Evolutionary conservation across 2,113 vertebrate species (phyloP), one percentile per base, ranked within the genome.

Genomic region (Sebastes fasciatus): DNA sequence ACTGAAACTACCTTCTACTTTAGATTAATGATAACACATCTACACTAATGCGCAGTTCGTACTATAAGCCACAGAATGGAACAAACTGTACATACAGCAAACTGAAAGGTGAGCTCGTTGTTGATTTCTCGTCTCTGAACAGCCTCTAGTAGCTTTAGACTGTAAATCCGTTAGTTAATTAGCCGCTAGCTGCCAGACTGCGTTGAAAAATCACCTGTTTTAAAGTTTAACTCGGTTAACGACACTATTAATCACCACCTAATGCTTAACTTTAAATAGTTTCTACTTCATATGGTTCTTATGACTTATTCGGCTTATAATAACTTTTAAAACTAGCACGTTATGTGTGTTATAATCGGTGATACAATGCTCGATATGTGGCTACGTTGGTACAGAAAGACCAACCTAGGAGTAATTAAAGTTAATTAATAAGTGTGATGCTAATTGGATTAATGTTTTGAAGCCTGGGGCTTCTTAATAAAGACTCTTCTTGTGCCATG

Each of bases 71-170:
- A 0, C 73, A 74, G 5, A 84, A 93, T 91, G 94, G 73, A 51
- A 61, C 86, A 7, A 84, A 83, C 46, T 86, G 66, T 11, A 13
- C 83, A 0, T 88, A 88, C 0, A 80, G 71, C 0, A 89, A 93
- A 63, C 19, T 93, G 52, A 92, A 93, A 88, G 93, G 94, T 95
- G 76, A 88, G 89, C 83, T 42, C 16, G 0, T 48, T 4, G 1
- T 68, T 52, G 0, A 17, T 17, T 10, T 69, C 0, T 40, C 5
- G 5, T 0, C 45, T 54, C 4, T 23, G 34, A 58, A 72, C 17
- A 14, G 26, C 26, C 26, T 26, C 26, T 26, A 26, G 26, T 61
- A 34, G 58, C 58, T 43, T 48, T 8, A 54, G 58, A 16, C 14
- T 8, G 3, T 0, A 3, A 1, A n/a, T 40, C 70, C 52, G 13